phyloP scores from a whole-genome alignment of 2,113 vertebrate genomes.

The Semicossyphus pulcher region DNA sequence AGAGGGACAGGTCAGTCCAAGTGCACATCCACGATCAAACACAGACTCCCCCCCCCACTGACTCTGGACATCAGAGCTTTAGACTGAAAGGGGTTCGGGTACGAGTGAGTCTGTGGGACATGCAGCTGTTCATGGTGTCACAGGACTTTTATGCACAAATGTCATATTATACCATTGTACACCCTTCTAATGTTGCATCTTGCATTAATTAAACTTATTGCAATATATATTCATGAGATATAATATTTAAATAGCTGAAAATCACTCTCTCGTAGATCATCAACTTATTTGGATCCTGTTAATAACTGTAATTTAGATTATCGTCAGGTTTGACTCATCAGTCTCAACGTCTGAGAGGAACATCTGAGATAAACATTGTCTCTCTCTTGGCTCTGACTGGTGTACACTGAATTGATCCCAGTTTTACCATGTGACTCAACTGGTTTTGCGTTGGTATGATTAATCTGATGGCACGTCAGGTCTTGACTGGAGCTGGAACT shows the following conservation, averaged over 20 bases:
- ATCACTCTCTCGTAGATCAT: background rate
- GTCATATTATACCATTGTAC: background rate
- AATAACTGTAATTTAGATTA: background rate
- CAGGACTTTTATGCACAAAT: constrained; percentile 10
- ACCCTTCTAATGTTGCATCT: background rate
- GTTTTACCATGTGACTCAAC: constrained; percentile 3
- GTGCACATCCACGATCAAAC: constrained; percentile 29
- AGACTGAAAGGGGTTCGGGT: background rate
- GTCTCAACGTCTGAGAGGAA: background rate
- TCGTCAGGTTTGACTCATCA: constrained; percentile 3
- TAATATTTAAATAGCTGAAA: too few relatives aligned
- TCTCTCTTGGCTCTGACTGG: background rate
- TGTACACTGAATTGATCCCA: background rate
- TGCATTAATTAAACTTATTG: too few relatives aligned
- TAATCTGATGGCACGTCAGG: background rate
- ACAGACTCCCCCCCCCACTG: background rate
- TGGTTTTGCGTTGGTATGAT: constrained; percentile 3
- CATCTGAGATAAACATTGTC: background rate
- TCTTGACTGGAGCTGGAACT: background rate
- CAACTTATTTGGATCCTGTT: background rate
- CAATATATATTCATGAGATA: background rate
- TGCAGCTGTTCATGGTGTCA: background rate
- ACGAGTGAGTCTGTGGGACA: background rate
- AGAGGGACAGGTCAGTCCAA: constrained; percentile 25
- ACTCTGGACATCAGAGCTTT: constrained; percentile 30